phyloP scores from a whole-genome alignment of 2,888 invertebrate genomes.

The Chymomyza caudatula region DNA sequence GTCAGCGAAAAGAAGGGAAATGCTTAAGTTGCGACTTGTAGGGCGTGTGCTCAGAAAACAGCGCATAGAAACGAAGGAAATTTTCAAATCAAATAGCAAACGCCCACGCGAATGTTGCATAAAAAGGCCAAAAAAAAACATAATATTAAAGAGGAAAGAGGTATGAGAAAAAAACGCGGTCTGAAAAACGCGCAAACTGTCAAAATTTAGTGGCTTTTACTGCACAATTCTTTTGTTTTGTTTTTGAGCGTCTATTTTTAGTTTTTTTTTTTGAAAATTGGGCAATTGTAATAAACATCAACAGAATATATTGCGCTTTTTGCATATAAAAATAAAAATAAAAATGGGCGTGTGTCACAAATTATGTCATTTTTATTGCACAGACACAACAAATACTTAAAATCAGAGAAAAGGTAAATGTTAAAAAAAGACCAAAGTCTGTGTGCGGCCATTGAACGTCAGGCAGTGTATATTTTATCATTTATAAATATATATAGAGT shows the following conservation, averaged over 20 bases:
- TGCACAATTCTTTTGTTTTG: not conserved
- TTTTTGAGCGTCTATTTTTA: not conserved
- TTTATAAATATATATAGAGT: not conserved
- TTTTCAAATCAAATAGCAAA: conserved; percentile 31
- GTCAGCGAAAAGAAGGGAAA: not conserved
- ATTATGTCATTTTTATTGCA: conserved; percentile 34
- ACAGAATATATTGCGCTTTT: conserved; percentile 4
- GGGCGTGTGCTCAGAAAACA: not conserved
- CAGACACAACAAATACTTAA: not conserved
- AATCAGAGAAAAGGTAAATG: not conserved
- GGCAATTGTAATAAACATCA: conserved; percentile 8
- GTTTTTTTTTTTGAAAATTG: conserved; percentile 1
- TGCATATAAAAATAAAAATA: conserved; percentile 1
- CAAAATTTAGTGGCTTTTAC: conserved; percentile 14
- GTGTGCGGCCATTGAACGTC: not conserved
- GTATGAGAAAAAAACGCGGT: not conserved
- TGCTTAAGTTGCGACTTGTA: not conserved
- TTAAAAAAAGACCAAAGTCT: not conserved
- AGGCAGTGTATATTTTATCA: not conserved
- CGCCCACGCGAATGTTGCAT: conserved; percentile 41
- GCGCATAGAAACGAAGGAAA: not conserved
- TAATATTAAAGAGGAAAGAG: conserved; percentile 9
- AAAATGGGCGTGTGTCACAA: conserved; percentile 14
- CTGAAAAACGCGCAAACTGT: conserved; percentile 6
- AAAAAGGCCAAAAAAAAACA: conserved; percentile 9